A percentile compares a stretch with the other conserved stretches of the same genome.
Conservation (phyloP, 2,888 invertebrate genomes). For the Tortrix viridana region DNA sequence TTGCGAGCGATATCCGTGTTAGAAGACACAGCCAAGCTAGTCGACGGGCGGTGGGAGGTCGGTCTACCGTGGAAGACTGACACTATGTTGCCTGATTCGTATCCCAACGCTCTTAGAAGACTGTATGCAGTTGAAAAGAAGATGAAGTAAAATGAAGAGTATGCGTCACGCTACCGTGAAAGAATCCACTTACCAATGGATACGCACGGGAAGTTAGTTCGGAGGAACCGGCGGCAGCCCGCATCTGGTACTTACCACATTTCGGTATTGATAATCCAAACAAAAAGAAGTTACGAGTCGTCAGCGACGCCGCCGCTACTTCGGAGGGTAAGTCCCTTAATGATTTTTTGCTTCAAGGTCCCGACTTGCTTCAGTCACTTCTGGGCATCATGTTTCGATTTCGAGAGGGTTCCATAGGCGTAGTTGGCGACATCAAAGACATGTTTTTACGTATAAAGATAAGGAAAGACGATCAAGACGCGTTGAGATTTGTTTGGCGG, state of each 20-base stretch:
- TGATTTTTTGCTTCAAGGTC: conserved; percentile 5
- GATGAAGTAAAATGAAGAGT: background rate
- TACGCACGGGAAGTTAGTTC: background rate
- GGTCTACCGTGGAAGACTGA: background rate
- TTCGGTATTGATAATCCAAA: background rate
- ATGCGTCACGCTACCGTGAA: background rate
- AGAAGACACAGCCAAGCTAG: conserved; percentile 4
- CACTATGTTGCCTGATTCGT: background rate
- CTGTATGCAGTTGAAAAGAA: background rate
- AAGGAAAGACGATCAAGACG: conserved; percentile 5
- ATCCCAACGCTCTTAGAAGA: background rate
- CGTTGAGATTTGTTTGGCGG: conserved; percentile 2
- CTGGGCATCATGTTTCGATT: conserved; percentile 13
- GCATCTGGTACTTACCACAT: background rate
- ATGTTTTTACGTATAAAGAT: conserved; percentile 16
- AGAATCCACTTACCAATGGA: background rate
- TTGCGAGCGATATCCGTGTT: background rate
- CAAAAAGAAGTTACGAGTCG: background rate
- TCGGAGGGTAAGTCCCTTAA: conserved; percentile 1
- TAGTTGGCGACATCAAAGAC: conserved; percentile 6
- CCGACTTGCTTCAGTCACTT: conserved; percentile 11
- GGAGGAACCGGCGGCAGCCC: background rate
- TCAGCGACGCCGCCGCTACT: background rate
- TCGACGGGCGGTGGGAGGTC: background rate
- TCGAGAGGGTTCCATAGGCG: conserved; percentile 10